Percentiles rank a stretch among this genome's conserved stretches.
Evolutionary conservation across 2,113 vertebrate genomes (phyloP).

Genomic region (Bos indicus): DNA sequence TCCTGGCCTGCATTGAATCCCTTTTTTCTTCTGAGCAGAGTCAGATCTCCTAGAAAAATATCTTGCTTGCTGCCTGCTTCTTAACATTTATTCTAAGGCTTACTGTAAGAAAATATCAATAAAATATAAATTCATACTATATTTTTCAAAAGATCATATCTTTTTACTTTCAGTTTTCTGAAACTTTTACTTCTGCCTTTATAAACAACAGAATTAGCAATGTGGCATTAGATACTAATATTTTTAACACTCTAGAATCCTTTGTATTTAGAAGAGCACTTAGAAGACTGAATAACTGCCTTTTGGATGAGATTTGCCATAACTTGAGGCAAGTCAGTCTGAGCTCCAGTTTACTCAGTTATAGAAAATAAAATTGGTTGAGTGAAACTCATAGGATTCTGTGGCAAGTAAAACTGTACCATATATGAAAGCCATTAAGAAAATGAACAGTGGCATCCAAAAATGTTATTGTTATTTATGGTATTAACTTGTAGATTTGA

Average conservation of each 20-base stretch:
- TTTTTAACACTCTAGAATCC: background rate
- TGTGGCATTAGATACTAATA: background rate
- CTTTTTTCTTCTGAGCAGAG: background rate
- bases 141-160: background rate
- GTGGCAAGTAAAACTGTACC: background rate
- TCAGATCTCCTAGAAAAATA: background rate
- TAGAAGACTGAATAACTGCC: background rate
- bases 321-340: background rate
- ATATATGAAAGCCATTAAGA: background rate
- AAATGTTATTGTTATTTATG: background rate
- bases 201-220: background rate
- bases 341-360: background rate
- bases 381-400: background rate
- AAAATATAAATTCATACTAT: background rate
- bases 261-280: background rate
- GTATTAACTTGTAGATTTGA: background rate
- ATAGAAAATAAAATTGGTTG: background rate
- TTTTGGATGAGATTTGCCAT: background rate
- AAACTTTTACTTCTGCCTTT: conserved; percentile 9
- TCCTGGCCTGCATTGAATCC: background rate
- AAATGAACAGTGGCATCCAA: background rate
- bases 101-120: background rate
- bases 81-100: conserved; percentile 45
- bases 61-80: background rate
- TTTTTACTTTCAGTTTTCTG: background rate